These are phyloP conservation scores for Anastatus disparis DNA, from an alignment of 1,140 invertebrate species.

Conservation along the genomic window DNA sequence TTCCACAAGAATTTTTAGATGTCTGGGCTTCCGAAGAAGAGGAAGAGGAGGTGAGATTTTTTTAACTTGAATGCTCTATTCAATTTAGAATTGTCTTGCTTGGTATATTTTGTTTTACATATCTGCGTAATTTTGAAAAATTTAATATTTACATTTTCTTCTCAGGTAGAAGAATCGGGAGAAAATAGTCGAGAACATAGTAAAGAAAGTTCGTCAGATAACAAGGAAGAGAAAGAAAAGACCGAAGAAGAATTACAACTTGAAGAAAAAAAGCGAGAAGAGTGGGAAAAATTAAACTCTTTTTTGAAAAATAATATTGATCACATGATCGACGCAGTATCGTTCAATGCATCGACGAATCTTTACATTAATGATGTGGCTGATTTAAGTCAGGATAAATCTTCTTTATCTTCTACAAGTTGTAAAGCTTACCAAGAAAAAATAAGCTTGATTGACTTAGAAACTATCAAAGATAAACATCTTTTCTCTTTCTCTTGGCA, in stretches of 20 bases:
- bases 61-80: too few relatives aligned
- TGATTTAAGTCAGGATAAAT: slow-evolving; percentile 52
- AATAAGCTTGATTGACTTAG: slow-evolving; percentile 67
- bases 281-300: slow-evolving; percentile 5
- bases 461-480: slow-evolving; percentile 68
- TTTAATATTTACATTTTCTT: neutral
- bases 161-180: slow-evolving; percentile 24
- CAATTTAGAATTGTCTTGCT: neutral
- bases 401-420: neutral
- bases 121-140: too few relatives aligned
- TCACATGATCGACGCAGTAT: slow-evolving; percentile 58
- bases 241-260: slow-evolving; percentile 13
- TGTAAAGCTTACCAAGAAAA: slow-evolving; percentile 58
- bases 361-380: slow-evolving; percentile 73
- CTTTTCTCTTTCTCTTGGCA: slow-evolving; percentile 75
- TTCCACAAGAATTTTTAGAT: slow-evolving; percentile 21
- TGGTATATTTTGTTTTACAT: too few relatives aligned
- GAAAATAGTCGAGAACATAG: slow-evolving; percentile 6
- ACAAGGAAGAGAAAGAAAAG: neutral
- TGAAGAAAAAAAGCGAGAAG: neutral
- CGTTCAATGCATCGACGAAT: slow-evolving; percentile 72
- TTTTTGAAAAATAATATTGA: slow-evolving; percentile 43
- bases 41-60: neutral
- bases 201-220: slow-evolving; percentile 15
- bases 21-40: neutral